These are phyloP conservation scores for Camponotus pennsylvanicus DNA, from an alignment of 1,140 invertebrate genomes.

Conservation along the genomic window DNA sequence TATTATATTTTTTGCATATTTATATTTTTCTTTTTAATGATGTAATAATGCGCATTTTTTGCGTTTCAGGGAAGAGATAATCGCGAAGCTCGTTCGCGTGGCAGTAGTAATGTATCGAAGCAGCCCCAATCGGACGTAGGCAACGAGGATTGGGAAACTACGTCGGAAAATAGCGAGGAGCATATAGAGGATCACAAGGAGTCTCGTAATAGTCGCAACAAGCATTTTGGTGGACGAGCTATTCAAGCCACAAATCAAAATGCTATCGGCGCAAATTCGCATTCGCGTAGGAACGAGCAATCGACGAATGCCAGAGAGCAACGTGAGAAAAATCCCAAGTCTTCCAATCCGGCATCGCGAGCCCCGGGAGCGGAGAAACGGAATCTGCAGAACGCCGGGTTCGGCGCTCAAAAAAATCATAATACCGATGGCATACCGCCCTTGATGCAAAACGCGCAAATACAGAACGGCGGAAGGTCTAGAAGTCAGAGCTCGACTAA, in stretches of 20 bases:
- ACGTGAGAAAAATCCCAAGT: constrained; percentile 79
- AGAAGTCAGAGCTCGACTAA: constrained; percentile 78
- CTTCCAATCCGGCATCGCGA: constrained; percentile 77
- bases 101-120: constrained; percentile 73
- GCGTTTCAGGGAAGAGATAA: constrained; percentile 78
- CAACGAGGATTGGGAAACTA: constrained; percentile 90
- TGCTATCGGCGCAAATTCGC: constrained; percentile 60
- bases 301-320: constrained; percentile 75
- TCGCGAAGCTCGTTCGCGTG: constrained; percentile 79
- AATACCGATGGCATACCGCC: constrained; percentile 73
- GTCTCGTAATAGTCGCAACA: constrained; percentile 80
- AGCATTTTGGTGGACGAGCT: constrained; percentile 74
- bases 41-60: background rate
- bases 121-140: constrained; percentile 84
- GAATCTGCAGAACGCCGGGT: constrained; percentile 76
- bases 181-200: constrained; percentile 84
- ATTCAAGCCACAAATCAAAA: constrained; percentile 68
- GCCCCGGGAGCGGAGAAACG: constrained; percentile 84
- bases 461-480: constrained; percentile 80
- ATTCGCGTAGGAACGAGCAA: constrained; percentile 77
- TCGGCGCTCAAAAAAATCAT: constrained; percentile 80
- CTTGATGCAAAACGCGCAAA: constrained; percentile 77
- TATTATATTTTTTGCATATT: background rate
- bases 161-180: constrained; percentile 89
- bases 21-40: background rate